These are phyloP conservation scores for Parambassis ranga DNA, from an alignment of 2,797 vertebrate genomes.

Conservation along the genomic window DNA sequence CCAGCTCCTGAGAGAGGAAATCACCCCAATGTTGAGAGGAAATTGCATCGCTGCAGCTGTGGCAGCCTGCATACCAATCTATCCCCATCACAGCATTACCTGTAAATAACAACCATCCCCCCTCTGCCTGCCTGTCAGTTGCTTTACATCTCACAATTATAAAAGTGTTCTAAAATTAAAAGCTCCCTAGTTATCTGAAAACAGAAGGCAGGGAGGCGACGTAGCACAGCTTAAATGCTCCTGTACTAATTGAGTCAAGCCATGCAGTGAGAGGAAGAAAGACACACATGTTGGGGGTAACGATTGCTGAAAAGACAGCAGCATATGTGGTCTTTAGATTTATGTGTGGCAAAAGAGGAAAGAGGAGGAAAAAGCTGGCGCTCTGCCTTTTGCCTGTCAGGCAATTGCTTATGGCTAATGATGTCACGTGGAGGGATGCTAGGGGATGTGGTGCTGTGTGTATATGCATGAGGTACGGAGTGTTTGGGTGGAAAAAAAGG, in stretches of 20 bases:
- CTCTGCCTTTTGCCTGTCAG: conserved; percentile 68
- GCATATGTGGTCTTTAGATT: conserved; percentile 75
- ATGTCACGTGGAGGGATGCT: conserved; percentile 62
- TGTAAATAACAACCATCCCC: conserved; percentile 65
- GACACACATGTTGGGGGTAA: conserved; percentile 39
- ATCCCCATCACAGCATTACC: conserved; percentile 11
- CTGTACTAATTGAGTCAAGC: conserved; percentile 64
- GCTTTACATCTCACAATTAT: conserved; percentile 50
- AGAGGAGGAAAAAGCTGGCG: conserved; percentile 40
- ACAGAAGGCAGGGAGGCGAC: conserved; percentile 56
- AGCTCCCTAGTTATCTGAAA: conserved; percentile 63
- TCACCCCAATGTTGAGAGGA: conserved; percentile 51
- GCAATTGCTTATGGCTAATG: conserved; percentile 73
- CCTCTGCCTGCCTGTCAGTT: conserved; percentile 56
- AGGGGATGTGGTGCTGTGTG: conserved; percentile 40
- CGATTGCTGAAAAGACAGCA: conserved; percentile 63
- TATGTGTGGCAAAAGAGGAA: conserved; percentile 41
- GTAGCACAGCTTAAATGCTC: conserved; percentile 36
- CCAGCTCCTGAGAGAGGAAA: conserved; percentile 47
- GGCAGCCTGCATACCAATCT: conserved; percentile 59
- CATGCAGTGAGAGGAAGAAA: conserved; percentile 23
- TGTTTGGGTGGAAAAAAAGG: conserved; percentile 35
- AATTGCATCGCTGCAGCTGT: conserved; percentile 58
- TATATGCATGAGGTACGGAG: conserved; percentile 32
- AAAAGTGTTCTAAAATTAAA: conserved; percentile 63